A percentile compares a stretch with the other conserved stretches of the same genome.
Conservation (phyloP, 2,888 invertebrate genomes). For the Cloeon dipterum region DNA sequence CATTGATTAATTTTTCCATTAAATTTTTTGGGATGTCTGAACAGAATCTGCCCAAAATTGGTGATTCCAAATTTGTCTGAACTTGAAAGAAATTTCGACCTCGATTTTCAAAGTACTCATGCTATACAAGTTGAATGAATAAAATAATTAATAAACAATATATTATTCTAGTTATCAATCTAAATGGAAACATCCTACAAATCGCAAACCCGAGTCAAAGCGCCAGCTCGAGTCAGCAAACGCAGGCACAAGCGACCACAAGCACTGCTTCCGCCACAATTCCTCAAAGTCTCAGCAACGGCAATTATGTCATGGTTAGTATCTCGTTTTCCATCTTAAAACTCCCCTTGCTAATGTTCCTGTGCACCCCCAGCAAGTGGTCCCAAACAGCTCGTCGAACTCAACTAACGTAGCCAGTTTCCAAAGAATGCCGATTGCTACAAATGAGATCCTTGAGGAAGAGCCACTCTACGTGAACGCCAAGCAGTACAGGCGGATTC, state of each 20-base stretch:
- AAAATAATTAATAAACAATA: too few relatives aligned
- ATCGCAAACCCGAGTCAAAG: slow-evolving; percentile 22
- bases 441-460: slow-evolving; percentile 53
- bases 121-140: too few relatives aligned
- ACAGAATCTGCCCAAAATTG: too few relatives aligned
- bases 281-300: slow-evolving; percentile 28
- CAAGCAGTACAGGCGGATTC: slow-evolving; percentile 87
- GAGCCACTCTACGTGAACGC: slow-evolving; percentile 97
- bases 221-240: slow-evolving; percentile 21
- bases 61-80: too few relatives aligned
- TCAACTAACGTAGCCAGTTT: slow-evolving; percentile 17
- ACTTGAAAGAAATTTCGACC: neutral
- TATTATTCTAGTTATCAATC: slow-evolving; percentile 34
- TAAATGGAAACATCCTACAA: slow-evolving; percentile 58
- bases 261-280: slow-evolving; percentile 13
- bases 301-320: slow-evolving; percentile 56
- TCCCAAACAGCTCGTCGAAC: slow-evolving; percentile 14
- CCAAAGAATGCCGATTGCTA: slow-evolving; percentile 33
- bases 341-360: too few relatives aligned
- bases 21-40: too few relatives aligned
- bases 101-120: neutral
- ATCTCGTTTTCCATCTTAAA: slow-evolving; percentile 6
- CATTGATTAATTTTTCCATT: too few relatives aligned
- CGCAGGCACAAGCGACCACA: slow-evolving; percentile 12
- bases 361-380: slow-evolving; percentile 23